These are phyloP conservation scores for Gallinago solitaria DNA, from an alignment of 2,797 vertebrate genomes.

Conservation along the genomic window DNA sequence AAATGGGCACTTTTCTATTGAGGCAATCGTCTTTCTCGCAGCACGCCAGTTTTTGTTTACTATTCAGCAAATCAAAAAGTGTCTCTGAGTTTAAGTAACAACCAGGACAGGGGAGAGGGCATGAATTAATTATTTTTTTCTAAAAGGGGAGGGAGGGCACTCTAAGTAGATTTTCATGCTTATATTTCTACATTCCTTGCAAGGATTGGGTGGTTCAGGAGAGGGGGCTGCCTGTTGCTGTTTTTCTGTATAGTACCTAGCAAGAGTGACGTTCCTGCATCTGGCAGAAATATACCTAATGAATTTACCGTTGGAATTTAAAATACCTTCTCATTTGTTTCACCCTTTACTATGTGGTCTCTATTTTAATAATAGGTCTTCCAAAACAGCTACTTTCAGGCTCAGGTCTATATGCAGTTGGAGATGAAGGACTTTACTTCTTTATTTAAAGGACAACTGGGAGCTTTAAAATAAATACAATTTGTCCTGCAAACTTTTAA, in stretches of 20 bases:
- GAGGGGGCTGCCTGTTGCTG: neutral
- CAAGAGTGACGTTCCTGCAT: neutral
- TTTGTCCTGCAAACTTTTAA: neutral
- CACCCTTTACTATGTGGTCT: neutral
- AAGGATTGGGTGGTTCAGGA: neutral
- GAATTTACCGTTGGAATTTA: neutral
- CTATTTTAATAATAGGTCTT: neutral
- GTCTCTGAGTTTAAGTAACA: neutral
- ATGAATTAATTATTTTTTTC: neutral
- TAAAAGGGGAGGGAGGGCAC: rapidly evolving
- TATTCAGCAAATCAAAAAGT: neutral
- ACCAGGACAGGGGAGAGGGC: neutral
- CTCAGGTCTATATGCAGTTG: neutral
- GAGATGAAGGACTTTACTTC: neutral
- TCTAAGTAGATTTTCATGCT: neutral
- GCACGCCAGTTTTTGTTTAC: slow-evolving; percentile 51
- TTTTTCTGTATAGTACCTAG: neutral
- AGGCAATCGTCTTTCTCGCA: slow-evolving; percentile 29
- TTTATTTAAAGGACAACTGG: neutral
- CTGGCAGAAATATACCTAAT: neutral
- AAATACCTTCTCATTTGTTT: neutral
- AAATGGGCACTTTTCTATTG: slow-evolving; percentile 58
- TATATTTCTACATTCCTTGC: neutral
- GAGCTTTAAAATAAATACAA: neutral
- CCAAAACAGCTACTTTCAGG: neutral